Evolutionary conservation across 2,888 invertebrate species (phyloP), one percentile per base, ranked within the genome.

Genomic region (Rhorus exstirpatorius): DNA sequence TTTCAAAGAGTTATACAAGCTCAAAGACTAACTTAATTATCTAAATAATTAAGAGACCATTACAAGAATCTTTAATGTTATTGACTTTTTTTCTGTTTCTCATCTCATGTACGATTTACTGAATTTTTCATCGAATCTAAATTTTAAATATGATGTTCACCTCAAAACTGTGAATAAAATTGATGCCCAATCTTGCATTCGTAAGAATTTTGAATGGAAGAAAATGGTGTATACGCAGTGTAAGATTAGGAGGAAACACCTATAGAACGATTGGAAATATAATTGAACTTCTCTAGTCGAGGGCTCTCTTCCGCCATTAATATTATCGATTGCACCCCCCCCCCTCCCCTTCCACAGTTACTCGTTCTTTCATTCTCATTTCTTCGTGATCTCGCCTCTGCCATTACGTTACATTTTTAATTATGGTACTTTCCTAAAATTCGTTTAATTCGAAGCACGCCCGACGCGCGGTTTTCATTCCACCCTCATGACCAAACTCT

Each of bases 211-310:
- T 6, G 4, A 46, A 63, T 6, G 0, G 14, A 6, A 24, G 14
- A 24, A 65, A 46, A 12, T 24, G 2, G 26, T 12, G n/a, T n/a
- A n/a, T n/a, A n/a, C 3, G 26, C 6, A 31, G 31, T 31, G 31
- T 31, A 31, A 31, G 6, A 31, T 21, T 38, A 21, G 46, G 7
- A 49, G 19, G 24, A 24, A 55, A 46, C n/a, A 21, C n/a, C n/a
- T n/a, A n/a, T n/a, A 44, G 26, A 79, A 85, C 84, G 87, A 89
- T 87, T 87, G 87, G 85, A 87, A 86, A 86, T 41, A 86, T 88
- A 89, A 89, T 89, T 88, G 89, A 89, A 87, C 86, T 63, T 70
- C 58, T 75, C 53, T 61, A 51, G 68, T 53, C 38, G 51, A 65
- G 67, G 31, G 61, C 44, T 61, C 83, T 61, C 83, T 83, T 83